A percentile compares a stretch with the other conserved stretches of the same genome.
Evolutionary conservation across 2,888 invertebrate genomes (phyloP).

Genomic region (Yponomeuta plumbellus): DNA sequence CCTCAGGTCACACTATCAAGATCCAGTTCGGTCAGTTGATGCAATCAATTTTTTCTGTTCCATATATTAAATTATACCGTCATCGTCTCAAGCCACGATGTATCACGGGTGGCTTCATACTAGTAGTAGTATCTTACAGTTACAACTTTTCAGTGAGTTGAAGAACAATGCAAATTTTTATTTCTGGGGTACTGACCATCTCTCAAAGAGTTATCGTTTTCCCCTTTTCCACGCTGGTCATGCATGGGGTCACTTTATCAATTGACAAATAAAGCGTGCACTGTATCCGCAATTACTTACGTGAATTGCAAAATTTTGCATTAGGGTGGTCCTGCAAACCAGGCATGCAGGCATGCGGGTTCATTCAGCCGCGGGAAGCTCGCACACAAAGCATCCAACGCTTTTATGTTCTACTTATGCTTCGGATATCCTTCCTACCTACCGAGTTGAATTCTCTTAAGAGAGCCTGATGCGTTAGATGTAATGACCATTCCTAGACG

Average conservation of each 20-base stretch:
- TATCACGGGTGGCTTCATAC: neutral
- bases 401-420: neutral
- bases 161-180: too few species aligned
- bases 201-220: neutral
- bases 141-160: too few species aligned
- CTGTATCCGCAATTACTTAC: neutral
- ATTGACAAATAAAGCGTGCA: neutral
- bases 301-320: slow-evolving; percentile 34
- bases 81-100: neutral
- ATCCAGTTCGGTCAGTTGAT: slow-evolving; percentile 7
- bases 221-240: neutral
- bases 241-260: neutral
- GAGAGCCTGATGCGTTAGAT: neutral
- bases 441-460: neutral
- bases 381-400: slow-evolving; percentile 30
- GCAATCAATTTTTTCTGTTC: neutral
- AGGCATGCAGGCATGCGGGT: slow-evolving; percentile 50
- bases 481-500: neutral
- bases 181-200: too few species aligned
- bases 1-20: slow-evolving; percentile 5
- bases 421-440: slow-evolving; percentile 4
- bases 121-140: neutral
- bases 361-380: slow-evolving; percentile 63
- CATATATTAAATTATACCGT: neutral
- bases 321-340: slow-evolving; percentile 52